These are phyloP conservation scores for Helicoverpa zea DNA, from an alignment of 1,140 invertebrate genomes.

Conservation along the genomic window DNA sequence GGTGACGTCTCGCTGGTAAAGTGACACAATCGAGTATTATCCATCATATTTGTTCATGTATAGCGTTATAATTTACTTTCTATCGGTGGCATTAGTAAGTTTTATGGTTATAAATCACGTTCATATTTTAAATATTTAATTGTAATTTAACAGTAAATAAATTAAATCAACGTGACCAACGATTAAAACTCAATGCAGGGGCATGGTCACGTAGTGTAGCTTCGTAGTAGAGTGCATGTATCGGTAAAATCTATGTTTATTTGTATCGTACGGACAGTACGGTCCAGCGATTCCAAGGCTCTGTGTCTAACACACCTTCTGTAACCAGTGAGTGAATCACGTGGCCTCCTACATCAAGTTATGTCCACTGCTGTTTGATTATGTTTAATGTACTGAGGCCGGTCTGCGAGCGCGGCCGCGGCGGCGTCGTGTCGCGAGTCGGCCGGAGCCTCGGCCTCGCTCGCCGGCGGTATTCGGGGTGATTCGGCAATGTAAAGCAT, in stretches of 20 bases:
- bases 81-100: constrained; percentile 37
- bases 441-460: constrained; percentile 16
- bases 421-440: not conserved
- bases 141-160: constrained; percentile 7
- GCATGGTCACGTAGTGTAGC: constrained; percentile 31
- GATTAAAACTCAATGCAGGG: not conserved
- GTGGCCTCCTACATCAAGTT: constrained; percentile 16
- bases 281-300: not conserved
- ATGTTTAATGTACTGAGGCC: constrained; percentile 32
- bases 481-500: constrained; percentile 51
- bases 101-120: constrained; percentile 4
- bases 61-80: constrained; percentile 24
- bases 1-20: constrained; percentile 16
- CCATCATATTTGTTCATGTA: constrained; percentile 25
- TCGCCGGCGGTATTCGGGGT: constrained; percentile 22
- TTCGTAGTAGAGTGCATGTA: constrained; percentile 6
- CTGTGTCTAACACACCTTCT: constrained; percentile 1
- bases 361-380: constrained; percentile 20
- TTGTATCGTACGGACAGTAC: not conserved
- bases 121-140: constrained; percentile 11
- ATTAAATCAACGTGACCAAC: not conserved
- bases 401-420: constrained; percentile 1
- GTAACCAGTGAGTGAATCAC: constrained; percentile 18
- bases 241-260: not conserved
- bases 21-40: constrained; percentile 47